These are phyloP conservation scores for Amiota communis DNA, from an alignment of 2,888 invertebrate genomes.

Conservation along the genomic window DNA sequence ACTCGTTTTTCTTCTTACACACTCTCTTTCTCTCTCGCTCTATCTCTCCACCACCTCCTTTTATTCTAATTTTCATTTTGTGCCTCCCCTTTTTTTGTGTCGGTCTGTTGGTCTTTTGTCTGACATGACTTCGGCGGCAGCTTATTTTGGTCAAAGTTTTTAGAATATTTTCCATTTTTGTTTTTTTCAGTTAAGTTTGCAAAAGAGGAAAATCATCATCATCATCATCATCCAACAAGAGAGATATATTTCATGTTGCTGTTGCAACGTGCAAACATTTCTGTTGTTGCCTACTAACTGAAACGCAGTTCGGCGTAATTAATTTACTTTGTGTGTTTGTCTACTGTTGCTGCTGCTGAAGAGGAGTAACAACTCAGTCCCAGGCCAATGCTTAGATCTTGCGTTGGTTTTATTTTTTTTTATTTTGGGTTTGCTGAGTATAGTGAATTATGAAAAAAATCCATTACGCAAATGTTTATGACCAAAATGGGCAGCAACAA, in stretches of 20 bases:
- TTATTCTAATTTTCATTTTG: slow-evolving; percentile 4
- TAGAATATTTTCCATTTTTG: too few relatives aligned
- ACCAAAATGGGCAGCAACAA: slow-evolving; percentile 59
- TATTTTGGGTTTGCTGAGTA: neutral
- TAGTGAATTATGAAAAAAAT: slow-evolving; percentile 63
- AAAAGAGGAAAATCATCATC: neutral
- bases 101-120: too few relatives aligned
- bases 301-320: slow-evolving; percentile 54
- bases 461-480: slow-evolving; percentile 68
- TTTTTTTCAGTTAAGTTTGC: too few relatives aligned
- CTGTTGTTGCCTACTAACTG: slow-evolving; percentile 14
- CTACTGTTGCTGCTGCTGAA: neutral
- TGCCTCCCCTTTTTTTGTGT: neutral
- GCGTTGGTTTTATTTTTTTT: neutral
- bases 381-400: neutral
- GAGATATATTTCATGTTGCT: slow-evolving; percentile 25
- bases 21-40: neutral
- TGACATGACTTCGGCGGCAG: too few relatives aligned
- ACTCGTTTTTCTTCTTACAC: slow-evolving; percentile 35
- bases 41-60: too few relatives aligned
- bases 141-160: too few relatives aligned
- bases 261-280: slow-evolving; percentile 53
- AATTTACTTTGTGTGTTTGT: slow-evolving; percentile 63
- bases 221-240: neutral
- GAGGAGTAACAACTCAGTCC: slow-evolving; percentile 18